Evolutionary conservation across 2,797 vertebrate genomes (phyloP).

Genomic region (Cuniculus paca): DNA sequence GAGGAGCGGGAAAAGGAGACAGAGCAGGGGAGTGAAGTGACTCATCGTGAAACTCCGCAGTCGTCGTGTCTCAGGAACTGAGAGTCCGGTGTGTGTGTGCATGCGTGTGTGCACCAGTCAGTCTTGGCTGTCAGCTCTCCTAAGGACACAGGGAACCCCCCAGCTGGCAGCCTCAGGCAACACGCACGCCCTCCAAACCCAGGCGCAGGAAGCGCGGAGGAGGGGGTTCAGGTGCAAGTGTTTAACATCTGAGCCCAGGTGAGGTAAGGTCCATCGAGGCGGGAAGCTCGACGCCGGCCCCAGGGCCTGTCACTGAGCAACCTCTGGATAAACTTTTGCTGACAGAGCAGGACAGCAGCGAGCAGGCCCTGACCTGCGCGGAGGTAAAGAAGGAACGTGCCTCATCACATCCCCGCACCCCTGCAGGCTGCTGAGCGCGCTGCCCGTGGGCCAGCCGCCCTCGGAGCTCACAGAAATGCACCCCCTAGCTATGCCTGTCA

Average conservation of each 20-base stretch:
- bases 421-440: background rate
- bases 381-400: background rate
- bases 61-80: slow-evolving; percentile 35
- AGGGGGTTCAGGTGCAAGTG: background rate
- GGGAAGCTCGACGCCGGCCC: fast-evolving
- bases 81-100: background rate
- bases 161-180: background rate
- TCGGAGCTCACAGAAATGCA: background rate
- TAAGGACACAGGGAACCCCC: background rate
- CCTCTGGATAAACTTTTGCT: background rate
- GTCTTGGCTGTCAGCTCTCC: background rate
- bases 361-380: background rate
- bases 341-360: background rate
- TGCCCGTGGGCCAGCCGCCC: background rate
- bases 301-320: background rate
- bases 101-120: background rate
- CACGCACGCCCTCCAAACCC: background rate
- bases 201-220: background rate
- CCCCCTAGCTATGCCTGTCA: background rate
- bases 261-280: fast-evolving
- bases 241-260: background rate
- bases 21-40: background rate
- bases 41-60: background rate
- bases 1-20: background rate
- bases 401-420: fast-evolving